Percentiles rank a stretch among this genome's conserved stretches.
These are phyloP conservation scores for Lasioglossum vierecki DNA, from an alignment of 2,888 invertebrate genomes.

Conservation along the genomic window DNA sequence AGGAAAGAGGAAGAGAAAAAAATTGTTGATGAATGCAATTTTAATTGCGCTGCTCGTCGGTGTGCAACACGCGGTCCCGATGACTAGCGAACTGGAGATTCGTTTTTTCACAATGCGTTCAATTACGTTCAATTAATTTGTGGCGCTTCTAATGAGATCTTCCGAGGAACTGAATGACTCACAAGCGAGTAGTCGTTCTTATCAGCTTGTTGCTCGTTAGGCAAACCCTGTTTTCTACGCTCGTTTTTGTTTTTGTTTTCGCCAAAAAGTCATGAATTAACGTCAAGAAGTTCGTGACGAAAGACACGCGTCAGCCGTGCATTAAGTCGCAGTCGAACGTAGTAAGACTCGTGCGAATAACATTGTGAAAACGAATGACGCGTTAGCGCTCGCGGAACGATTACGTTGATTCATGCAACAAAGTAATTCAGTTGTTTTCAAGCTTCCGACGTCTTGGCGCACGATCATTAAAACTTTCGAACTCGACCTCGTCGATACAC, in stretches of 20 bases:
- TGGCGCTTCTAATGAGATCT: background rate
- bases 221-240: background rate
- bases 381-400: conserved; percentile 7
- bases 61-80: background rate
- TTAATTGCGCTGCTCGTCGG: background rate
- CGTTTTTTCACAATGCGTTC: background rate
- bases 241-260: background rate
- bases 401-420: conserved; percentile 21
- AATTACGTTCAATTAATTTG: background rate
- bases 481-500: background rate
- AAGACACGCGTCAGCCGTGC: background rate
- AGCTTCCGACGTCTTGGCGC: background rate
- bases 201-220: background rate
- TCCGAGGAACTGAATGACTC: background rate
- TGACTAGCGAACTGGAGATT: background rate
- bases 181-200: background rate
- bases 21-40: background rate
- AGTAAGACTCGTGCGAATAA: conserved; percentile 14
- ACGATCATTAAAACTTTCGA: conserved; percentile 24
- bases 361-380: conserved; percentile 21
- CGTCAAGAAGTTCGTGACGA: background rate
- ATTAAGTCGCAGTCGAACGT: conserved; percentile 26
- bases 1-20: background rate
- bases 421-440: background rate
- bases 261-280: background rate